phyloP scores from a whole-genome alignment of 2,797 vertebrate species.

The Heteromormyrus szaboi region DNA sequence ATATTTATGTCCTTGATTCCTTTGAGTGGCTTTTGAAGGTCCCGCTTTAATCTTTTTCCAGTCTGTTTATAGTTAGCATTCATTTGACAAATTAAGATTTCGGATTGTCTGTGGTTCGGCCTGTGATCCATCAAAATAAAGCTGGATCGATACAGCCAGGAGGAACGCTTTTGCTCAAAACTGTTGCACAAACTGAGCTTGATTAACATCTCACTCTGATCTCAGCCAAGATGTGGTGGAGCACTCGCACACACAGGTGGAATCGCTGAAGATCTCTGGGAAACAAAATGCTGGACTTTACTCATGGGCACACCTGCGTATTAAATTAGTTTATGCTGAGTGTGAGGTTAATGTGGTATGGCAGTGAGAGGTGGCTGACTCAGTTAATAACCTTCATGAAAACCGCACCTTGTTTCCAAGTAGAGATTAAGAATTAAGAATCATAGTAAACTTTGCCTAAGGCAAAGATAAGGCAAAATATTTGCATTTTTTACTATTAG shows the following conservation, averaged over 20 bases:
- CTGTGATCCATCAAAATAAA: neutral
- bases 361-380: neutral
- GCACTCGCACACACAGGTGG: neutral
- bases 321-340: neutral
- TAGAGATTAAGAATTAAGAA: neutral
- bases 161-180: neutral
- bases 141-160: neutral
- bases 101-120: neutral
- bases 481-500: neutral
- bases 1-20: constrained; percentile 8
- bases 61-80: neutral
- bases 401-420: neutral
- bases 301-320: neutral
- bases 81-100: neutral
- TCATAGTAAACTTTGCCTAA: neutral
- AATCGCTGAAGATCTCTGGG: neutral
- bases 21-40: neutral
- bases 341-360: neutral
- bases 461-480: neutral
- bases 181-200: neutral
- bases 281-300: neutral
- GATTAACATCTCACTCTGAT: constrained; percentile 3
- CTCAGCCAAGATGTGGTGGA: neutral
- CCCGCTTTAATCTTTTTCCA: neutral
- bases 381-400: neutral